These are phyloP conservation scores for Candoia aspera DNA, from an alignment of 2,113 vertebrate genomes.

Conservation along the genomic window DNA sequence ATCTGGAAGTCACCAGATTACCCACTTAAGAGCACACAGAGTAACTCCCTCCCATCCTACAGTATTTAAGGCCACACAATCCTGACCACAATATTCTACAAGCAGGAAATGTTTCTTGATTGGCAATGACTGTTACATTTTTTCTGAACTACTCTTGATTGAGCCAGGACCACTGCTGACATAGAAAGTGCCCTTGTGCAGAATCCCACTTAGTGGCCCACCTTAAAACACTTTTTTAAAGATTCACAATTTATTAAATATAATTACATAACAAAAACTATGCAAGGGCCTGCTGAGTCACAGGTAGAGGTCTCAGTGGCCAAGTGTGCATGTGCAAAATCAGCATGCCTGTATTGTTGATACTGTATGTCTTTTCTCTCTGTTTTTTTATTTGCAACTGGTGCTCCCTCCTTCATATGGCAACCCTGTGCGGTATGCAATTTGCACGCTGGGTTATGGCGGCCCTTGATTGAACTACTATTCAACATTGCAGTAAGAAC, in stretches of 20 bases:
- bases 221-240: not conserved
- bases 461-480: not conserved
- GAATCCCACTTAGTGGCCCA: not conserved
- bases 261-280: not conserved
- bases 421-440: not conserved
- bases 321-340: not conserved
- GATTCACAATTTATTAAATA: not conserved
- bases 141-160: not conserved
- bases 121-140: not conserved
- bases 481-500: not conserved
- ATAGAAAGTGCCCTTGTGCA: not conserved
- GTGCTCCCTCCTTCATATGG: not conserved
- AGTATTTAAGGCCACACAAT: not conserved
- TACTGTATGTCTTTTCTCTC: not conserved
- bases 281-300: not conserved
- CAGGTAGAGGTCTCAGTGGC: not conserved
- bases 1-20: not conserved
- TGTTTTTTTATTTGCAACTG: not conserved
- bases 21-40: not conserved
- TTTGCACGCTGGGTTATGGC: not conserved
- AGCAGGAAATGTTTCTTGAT: not conserved
- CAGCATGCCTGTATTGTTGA: not conserved
- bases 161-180: not conserved
- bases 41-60: not conserved
- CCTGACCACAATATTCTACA: not conserved